Percentiles rank a stretch among this genome's conserved stretches.
These are phyloP conservation scores for Pleuronectes platessa DNA, from an alignment of 2,113 vertebrate genomes.

Conservation along the genomic window DNA sequence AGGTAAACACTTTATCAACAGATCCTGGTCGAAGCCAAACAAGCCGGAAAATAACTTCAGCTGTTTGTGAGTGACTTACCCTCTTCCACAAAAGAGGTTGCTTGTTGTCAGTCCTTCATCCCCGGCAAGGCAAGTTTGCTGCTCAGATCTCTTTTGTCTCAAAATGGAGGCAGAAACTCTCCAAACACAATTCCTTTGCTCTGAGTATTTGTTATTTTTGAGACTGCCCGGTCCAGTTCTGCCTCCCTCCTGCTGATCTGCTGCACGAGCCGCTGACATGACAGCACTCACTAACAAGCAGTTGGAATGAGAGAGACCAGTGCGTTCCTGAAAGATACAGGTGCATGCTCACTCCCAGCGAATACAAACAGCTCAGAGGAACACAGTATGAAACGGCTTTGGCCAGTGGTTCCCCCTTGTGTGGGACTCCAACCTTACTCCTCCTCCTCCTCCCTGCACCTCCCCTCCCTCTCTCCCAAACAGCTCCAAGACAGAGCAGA, in stretches of 20 bases:
- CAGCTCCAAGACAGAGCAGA: conserved; percentile 66
- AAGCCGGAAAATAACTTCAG: conserved; percentile 35
- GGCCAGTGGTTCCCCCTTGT: conserved; percentile 70
- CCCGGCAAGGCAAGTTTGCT: conserved; percentile 58
- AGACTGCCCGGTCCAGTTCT: conserved; percentile 66
- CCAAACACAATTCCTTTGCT: conserved; percentile 63
- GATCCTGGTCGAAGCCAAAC: conserved; percentile 23
- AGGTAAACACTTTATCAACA: conserved; percentile 16
- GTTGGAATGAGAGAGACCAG: conserved; percentile 67
- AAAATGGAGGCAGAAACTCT: conserved; percentile 72
- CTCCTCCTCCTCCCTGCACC: conserved; percentile 46
- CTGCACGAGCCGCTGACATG: conserved; percentile 55
- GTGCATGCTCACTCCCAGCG: conserved; percentile 23
- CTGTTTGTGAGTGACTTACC: conserved; percentile 63
- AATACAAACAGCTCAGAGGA: conserved; percentile 59
- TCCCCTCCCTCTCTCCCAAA: conserved; percentile 60
- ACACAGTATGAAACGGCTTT: conserved; percentile 67
- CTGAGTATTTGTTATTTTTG: conserved; percentile 48
- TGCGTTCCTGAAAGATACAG: conserved; percentile 65
- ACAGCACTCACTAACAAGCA: conserved; percentile 64
- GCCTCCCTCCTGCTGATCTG: conserved; percentile 52
- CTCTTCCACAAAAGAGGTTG: conserved; percentile 39
- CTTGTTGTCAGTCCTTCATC: conserved; percentile 53
- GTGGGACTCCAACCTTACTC: conserved; percentile 73
- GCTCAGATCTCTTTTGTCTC: conserved; percentile 62